Evolutionary conservation across 2,888 invertebrate species (phyloP).

Genomic region (Trichogramma dendrolimi): DNA sequence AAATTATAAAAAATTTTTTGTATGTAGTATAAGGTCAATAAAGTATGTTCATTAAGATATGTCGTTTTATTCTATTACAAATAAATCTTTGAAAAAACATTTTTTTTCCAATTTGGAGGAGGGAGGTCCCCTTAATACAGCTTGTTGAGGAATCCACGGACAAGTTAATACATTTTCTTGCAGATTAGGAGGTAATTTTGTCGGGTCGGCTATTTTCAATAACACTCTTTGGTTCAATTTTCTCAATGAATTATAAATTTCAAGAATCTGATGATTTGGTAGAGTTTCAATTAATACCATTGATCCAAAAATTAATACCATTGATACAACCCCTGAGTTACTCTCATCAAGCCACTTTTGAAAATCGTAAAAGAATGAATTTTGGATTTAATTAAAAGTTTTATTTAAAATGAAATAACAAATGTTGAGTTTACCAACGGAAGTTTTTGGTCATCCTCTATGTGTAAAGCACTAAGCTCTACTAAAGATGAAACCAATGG

Average conservation of each 20-base stretch:
- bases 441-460: slow-evolving; percentile 38
- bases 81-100: too few species aligned
- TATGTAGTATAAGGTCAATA: too few species aligned
- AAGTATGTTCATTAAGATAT: too few species aligned
- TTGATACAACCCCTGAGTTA: slow-evolving; percentile 42
- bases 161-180: slow-evolving; percentile 40
- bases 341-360: slow-evolving; percentile 44
- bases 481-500: slow-evolving; percentile 52
- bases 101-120: too few species aligned
- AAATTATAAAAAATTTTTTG: too few species aligned
- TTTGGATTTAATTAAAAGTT: not conserved
- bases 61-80: too few species aligned
- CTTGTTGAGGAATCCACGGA: slow-evolving; percentile 39
- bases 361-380: slow-evolving; percentile 36
- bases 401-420: too few species aligned
- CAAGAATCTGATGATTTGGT: slow-evolving; percentile 29
- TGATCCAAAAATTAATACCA: slow-evolving; percentile 45
- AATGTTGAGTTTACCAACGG: slow-evolving; percentile 29
- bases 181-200: slow-evolving; percentile 36
- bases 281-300: slow-evolving; percentile 43
- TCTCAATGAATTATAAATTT: slow-evolving; percentile 36
- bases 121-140: too few species aligned
- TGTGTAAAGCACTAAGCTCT: slow-evolving; percentile 58
- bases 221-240: slow-evolving; percentile 40
- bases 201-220: slow-evolving; percentile 38